Evolutionary conservation across 2,113 vertebrate genomes (phyloP), one percentile per base, ranked within the genome.

Genomic region (Scomber colias): DNA sequence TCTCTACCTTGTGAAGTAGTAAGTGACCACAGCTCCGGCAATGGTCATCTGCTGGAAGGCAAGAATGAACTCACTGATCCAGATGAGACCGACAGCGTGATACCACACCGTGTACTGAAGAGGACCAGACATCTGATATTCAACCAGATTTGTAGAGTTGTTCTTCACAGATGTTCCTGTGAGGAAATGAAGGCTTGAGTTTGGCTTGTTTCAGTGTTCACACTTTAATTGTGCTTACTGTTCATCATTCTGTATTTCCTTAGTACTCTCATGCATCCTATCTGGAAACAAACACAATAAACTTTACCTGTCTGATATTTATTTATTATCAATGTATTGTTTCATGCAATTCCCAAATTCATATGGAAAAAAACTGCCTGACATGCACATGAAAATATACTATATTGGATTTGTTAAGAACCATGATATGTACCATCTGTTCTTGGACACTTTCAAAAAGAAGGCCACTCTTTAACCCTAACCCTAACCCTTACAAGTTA

Each of bases 21-120:
- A 99, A 0, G 97, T 99, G 81, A 99, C 97, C 49, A 99, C 98
- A n/a, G 97, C 97, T 56, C 98, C 97, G 16, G 98, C 97, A 15
- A 99, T 96, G 1, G 97, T 97, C 98, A 99, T 99, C 92, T 99
- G 98, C 88, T 99, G 98, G 93, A 97, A 99, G 1, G 98, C 98
- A 0, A 99, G 94, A 67, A 99, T 97, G 91, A 99, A 99, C 87
- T 99, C 97, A 0, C 97, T 99, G 93, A 99, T 96, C 98, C 98
- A 99, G 85, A 99, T 95, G n/a, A 99, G 96, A 13, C 98, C 98
- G 27, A 99, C 96, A 0, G 92, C 87, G 0, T 99, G 98, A 91
- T 98, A 99, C 97, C 97, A 98, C 92, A 97, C 97, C 96, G 98
- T 93, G 89, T 97, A 99, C 90, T 97, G 97, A 70, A 97, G 90